These are phyloP conservation scores for Balaenoptera acutorostrata DNA, from an alignment of 2,113 vertebrate genomes.

Conservation along the genomic window DNA sequence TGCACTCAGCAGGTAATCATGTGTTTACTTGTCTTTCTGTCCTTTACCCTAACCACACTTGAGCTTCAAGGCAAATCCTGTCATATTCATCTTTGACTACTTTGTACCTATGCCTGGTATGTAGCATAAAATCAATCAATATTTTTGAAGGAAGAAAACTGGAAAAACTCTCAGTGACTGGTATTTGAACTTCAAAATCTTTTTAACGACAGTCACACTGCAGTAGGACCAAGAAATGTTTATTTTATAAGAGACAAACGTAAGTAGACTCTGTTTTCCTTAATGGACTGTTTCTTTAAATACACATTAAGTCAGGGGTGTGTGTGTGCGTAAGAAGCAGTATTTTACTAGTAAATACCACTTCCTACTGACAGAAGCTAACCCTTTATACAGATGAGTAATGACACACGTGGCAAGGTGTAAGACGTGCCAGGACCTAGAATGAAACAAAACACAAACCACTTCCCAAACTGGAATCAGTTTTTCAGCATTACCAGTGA, in stretches of 20 bases:
- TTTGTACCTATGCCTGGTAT: background rate
- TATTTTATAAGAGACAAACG: background rate
- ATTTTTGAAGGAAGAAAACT: background rate
- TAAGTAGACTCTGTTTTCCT: background rate
- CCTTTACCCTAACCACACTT: background rate
- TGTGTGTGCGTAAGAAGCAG: background rate
- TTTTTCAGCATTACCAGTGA: conserved; percentile 17
- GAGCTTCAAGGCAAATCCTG: background rate
- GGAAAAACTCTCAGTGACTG: background rate
- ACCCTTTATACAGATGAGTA: background rate
- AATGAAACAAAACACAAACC: background rate
- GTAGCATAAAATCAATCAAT: background rate
- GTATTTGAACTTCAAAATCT: conserved; percentile 14
- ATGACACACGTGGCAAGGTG: background rate
- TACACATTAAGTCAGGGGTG: background rate
- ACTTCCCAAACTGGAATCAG: background rate
- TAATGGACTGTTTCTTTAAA: background rate
- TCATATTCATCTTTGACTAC: background rate
- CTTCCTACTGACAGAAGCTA: background rate
- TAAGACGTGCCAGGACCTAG: background rate
- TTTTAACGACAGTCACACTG: background rate
- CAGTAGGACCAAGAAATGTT: background rate
- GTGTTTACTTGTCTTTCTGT: background rate
- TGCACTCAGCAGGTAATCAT: background rate
- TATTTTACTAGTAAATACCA: conserved; percentile 4